A percentile compares a stretch with the other conserved stretches of the same genome.
These are phyloP conservation scores for Pachydiplax longipennis DNA, from an alignment of 2,888 invertebrate species.

Conservation along the genomic window DNA sequence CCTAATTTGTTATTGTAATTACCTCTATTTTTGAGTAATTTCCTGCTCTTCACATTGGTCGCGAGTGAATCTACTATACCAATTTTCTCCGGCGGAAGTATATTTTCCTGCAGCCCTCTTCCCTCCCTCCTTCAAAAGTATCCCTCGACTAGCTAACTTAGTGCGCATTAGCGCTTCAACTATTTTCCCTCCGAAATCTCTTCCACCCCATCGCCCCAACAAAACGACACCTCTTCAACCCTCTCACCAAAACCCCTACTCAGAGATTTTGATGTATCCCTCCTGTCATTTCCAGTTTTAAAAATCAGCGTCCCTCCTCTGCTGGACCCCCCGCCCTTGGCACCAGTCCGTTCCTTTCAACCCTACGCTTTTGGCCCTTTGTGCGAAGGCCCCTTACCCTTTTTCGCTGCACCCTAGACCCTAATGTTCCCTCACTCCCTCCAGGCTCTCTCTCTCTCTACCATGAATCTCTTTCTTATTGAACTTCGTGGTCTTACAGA, in stretches of 20 bases:
- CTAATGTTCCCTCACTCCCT: not conserved
- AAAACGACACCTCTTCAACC: not conserved
- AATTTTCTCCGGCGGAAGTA: not conserved
- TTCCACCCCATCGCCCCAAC: not conserved
- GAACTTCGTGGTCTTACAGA: no score
- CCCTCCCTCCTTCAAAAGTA: not conserved
- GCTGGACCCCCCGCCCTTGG: not conserved
- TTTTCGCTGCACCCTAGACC: not conserved
- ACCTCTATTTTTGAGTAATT: no score
- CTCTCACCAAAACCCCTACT: not conserved
- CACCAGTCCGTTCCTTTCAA: not conserved
- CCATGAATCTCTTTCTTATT: no score
- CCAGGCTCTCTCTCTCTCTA: not conserved
- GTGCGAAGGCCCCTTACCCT: not conserved
- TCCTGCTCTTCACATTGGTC: no score
- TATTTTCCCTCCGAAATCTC: not conserved
- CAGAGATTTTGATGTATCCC: not conserved
- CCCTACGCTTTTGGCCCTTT: not conserved
- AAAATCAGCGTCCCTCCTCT: not conserved
- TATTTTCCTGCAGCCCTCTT: not conserved
- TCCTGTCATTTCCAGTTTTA: not conserved
- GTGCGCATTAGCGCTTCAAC: not conserved
- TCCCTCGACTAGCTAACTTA: not conserved
- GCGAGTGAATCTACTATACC: no score
- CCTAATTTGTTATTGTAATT: no score